Evolutionary conservation across 2,797 vertebrate genomes (phyloP), one percentile per base, ranked within the genome.

Genomic region (Meda fulgida): DNA sequence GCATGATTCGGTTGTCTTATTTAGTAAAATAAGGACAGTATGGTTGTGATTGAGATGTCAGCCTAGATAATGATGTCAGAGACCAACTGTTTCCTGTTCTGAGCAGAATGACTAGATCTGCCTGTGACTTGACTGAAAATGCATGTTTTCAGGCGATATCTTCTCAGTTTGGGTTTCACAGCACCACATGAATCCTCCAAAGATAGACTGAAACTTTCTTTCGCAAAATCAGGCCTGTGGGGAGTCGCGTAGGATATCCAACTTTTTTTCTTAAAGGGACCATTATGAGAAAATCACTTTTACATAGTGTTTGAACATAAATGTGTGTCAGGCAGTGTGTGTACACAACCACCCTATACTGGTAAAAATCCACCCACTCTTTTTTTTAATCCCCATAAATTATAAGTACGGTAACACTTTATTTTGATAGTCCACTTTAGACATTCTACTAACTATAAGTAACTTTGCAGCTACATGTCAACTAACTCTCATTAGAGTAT

Each of bases 1-100:
- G 79, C 92, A 95, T 93, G 94, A 94, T 94, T 94, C 91, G 94
- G 93, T 94, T 92, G 81, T 84, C 85, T 77, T 87, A 92, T 93
- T 91, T 91, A 88, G 88, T 88, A 73, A 87, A 86, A 81, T 83
- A 86, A 83, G 11, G 88, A 87, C 89, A 89, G 88, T 88, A 91
- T 92, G 88, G 58, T 51, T 81, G 34, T 76, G 84, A 88, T 73
- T 86, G 75, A 86, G 86, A 71, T 40, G 75, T 87, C 84, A 84
- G 34, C 48, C 73, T 79, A 53, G 60, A 77, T 78, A 66, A 78
- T 72, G 80, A 87, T 81, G 76, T 66, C 80, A 72, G 77, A 80
- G 78, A 81, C 69, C 81, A 83, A 79, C 75, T 80, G 86, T 87
- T 86, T 86, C 78, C 78, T 83, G 71, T 89, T 81, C n/a, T 43